phyloP scores from a whole-genome alignment of 2,797 vertebrate genomes.

The Tympanoctomys barrerae region DNA sequence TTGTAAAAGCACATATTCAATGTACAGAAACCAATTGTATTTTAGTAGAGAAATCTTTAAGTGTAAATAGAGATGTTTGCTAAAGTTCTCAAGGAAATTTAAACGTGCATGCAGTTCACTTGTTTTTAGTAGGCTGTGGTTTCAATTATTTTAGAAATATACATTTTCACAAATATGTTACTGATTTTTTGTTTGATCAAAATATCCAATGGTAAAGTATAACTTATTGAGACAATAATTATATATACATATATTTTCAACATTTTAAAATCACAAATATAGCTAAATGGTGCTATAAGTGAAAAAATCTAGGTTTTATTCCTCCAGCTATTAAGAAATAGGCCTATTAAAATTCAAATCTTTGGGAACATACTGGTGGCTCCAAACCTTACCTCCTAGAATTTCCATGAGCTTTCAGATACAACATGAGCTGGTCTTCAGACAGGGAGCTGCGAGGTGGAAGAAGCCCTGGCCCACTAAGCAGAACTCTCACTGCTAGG shows the following conservation, averaged over 20 bases:
- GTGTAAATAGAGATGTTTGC: background rate
- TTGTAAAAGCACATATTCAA: background rate
- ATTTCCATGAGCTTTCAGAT: background rate
- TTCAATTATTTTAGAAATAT: background rate
- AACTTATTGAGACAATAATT: background rate
- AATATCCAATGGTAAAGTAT: constrained; percentile 10
- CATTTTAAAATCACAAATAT: background rate
- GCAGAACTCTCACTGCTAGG: background rate
- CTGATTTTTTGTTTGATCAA: background rate
- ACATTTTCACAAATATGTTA: background rate
- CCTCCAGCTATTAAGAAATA: background rate
- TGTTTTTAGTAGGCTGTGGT: background rate
- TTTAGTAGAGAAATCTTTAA: background rate
- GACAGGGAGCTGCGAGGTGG: background rate
- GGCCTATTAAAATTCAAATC: constrained; percentile 12
- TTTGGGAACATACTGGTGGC: background rate
- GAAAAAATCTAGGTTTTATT: background rate
- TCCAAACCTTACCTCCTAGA: background rate
- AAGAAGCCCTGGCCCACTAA: background rate
- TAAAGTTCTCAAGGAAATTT: background rate
- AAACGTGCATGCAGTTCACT: background rate
- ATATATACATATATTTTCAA: background rate
- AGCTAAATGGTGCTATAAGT: background rate
- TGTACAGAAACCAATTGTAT: background rate
- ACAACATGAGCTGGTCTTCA: background rate